Evolutionary conservation across 2,888 invertebrate genomes (phyloP), one percentile per base, ranked within the genome.

Genomic region (Taenaris catops): DNA sequence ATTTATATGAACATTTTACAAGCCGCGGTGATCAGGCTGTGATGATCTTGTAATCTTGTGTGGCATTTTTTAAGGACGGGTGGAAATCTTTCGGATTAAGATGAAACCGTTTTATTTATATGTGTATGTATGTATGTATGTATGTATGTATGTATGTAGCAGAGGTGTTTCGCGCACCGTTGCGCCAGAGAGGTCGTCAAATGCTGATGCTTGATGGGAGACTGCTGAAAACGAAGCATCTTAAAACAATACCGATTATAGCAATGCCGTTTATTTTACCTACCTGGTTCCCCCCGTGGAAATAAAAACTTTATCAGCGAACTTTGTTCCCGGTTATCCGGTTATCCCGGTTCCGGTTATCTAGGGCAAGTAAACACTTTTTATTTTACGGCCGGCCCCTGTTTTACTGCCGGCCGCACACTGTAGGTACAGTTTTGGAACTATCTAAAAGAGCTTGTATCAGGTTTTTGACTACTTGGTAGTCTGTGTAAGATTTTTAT

Each of bases 231-330:
- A 44, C 38, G 38, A 32, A 29, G 33, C 32, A 36, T 42, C 34
- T 42, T 32, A 31, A 38, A 34, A 34, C 39, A 39, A 36, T 45
- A 42, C 24, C 31, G 34, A 39, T 43, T 43, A 43, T 31, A 29
- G 29, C 24, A 20, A 37, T 31, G 23, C 37, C 26, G 37, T 29
- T 37, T 43, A 25, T 27, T 31, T 34, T 19, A 31, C 24, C 34
- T 41, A 39, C 41, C 44, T 39, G 41, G 31, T 19, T 28, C 21
- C 40, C 38, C 41, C 38, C 35, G 28, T 36, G 40, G 72, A 74
- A 78, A 83, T 84, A 83, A 86, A 84, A 83, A 80, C 71, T 81
- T n/a, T 84, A 83, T 83, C 81, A 76, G 62, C 55, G 56, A 84
- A 83, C 73, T 83, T 81, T 72, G 73, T 72, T 64, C 67, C 62